Base-by-base conservation (phyloP, 2,888 invertebrate genomes). In the Melipona bicolor region DNA sequence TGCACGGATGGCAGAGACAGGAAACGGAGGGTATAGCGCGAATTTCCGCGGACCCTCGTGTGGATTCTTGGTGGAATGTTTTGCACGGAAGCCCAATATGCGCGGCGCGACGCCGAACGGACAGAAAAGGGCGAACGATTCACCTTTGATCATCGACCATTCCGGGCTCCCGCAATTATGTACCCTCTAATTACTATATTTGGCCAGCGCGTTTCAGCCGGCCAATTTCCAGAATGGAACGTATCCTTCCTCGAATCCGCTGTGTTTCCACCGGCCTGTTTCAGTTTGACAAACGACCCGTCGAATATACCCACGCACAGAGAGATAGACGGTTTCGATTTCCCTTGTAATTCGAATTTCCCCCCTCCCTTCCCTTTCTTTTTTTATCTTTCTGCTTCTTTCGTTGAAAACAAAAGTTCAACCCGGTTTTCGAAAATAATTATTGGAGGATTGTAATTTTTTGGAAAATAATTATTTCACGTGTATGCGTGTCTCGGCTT, bases 121-220 rank as follows among this genome's bases (percentile, higher is more conserved):
- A 54, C 77, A 62, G 77, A 82, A 82, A 86, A 74, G 85, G 86
- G 67, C 73, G 43, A 80, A 79, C 85, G 85, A 73, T 79, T 68
- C 79, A 70, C 71, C 85, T 86, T 84, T 84, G 85, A 81, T 86
- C 86, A 75, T 24, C 69, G 74, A 67, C 74, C 81, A 36, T 77
- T 72, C 68, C 59, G 36, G 62, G 49, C 43, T 62, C 62, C 61
- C 67, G 79, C 71, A 86, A 86, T 83, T 84, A 84, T 81, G 72
- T 84, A 77, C 86, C 73, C 83, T 86, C 81, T 84, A 85, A 85
- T 84, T 84, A 78, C 84, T 67, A 72, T 85, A 84, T 80, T 85
- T 77, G 80, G 71, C 49, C 72, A 71, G 32, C 68, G 67, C 56
- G 72, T 49, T 77, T 83, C 56, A 49, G 43, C 73, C 77, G 24